Conservation (phyloP, 1,140 invertebrate species). For the Monochamus saltuarius region DNA sequence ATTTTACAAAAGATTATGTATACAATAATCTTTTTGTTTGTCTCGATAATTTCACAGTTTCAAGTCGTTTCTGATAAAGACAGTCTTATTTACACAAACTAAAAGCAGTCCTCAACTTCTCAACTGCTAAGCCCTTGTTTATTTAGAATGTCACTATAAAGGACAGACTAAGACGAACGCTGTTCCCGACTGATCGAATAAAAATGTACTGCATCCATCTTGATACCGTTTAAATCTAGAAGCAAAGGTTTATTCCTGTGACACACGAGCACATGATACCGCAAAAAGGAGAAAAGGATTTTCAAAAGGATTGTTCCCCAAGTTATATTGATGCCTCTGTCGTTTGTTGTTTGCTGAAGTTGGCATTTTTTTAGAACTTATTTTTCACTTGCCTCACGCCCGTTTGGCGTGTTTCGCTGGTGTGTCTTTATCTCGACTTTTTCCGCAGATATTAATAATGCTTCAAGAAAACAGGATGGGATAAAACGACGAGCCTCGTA, state of each 20-base stretch:
- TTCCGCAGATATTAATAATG: no score
- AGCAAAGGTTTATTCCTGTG: constrained; percentile 9
- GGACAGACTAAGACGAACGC: constrained; percentile 14
- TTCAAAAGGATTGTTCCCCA: neutral
- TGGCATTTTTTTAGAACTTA: neutral
- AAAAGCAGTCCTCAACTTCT: constrained; percentile 19
- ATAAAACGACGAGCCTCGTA: no score
- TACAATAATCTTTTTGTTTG: no score
- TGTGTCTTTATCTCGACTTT: no score
- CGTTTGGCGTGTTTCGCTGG: no score
- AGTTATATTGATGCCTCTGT: neutral
- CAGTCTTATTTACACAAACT: constrained; percentile 21
- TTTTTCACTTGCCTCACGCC: no score
- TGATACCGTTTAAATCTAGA: neutral
- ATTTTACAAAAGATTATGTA: no score
- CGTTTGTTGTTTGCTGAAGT: constrained; percentile 2
- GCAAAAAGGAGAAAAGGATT: neutral
- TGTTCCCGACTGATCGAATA: constrained; percentile 15
- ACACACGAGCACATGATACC: constrained; percentile 2
- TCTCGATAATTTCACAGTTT: neutral
- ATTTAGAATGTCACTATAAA: constrained; percentile 23
- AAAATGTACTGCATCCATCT: constrained; percentile 26
- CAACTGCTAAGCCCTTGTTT: constrained; percentile 18
- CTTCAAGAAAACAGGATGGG: no score
- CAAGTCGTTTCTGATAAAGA: constrained; percentile 14